Conservation (phyloP, 2,113 vertebrate species). For the Eupsittula cactorum region DNA sequence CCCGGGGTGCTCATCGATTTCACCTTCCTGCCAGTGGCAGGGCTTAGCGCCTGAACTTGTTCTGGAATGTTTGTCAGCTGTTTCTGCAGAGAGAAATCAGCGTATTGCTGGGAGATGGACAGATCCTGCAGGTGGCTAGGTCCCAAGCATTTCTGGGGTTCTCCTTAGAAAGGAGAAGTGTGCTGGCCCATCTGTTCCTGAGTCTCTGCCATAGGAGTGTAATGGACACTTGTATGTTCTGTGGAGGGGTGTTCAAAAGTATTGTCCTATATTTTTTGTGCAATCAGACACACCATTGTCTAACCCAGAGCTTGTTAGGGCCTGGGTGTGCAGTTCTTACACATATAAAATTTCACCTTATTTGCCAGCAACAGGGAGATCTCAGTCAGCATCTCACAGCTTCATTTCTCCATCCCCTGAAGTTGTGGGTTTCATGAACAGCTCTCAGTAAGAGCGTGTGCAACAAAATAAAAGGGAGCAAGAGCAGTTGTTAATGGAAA, state of each 20-base stretch:
- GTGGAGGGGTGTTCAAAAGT: background rate
- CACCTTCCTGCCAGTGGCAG: background rate
- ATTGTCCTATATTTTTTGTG: background rate
- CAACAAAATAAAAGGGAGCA: background rate
- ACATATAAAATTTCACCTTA: background rate
- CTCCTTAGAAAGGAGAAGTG: background rate
- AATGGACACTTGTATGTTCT: background rate
- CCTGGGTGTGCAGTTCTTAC: background rate
- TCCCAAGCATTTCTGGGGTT: background rate
- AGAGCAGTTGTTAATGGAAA: background rate
- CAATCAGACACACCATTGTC: background rate
- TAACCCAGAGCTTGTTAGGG: background rate
- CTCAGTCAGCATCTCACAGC: background rate
- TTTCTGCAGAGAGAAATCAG: background rate
- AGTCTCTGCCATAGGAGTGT: background rate
- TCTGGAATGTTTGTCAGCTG: constrained; percentile 46
- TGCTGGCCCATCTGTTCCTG: background rate
- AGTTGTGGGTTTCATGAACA: background rate
- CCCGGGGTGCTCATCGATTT: constrained; percentile 42
- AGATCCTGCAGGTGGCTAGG: background rate
- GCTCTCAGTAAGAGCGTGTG: background rate
- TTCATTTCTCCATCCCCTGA: background rate
- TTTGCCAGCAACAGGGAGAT: background rate
- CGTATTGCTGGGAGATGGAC: background rate
- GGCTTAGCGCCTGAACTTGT: background rate